Evolutionary conservation across 2,113 vertebrate species (phyloP).

Genomic region (Cacatua alba): DNA sequence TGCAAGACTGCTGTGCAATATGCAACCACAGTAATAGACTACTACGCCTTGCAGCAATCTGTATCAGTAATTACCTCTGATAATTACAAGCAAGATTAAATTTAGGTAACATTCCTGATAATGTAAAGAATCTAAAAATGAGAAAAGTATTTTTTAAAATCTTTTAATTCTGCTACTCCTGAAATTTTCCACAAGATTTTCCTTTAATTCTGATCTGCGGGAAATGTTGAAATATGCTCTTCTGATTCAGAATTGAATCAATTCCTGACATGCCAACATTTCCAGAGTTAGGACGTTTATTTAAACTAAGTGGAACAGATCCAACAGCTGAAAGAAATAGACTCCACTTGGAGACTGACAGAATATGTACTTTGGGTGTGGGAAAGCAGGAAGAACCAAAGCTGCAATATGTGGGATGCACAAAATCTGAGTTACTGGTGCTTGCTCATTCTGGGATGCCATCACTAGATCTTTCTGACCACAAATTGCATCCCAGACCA

Average conservation of each 20-base stretch:
- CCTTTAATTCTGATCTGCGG: background rate
- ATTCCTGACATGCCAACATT: background rate
- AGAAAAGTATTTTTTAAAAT: background rate
- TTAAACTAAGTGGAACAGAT: conserved; percentile 4
- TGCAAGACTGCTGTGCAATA: background rate
- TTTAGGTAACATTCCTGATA: background rate
- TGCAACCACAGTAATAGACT: background rate
- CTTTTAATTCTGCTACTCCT: background rate
- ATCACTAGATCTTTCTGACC: background rate
- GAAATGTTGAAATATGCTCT: background rate
- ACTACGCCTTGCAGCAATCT: background rate
- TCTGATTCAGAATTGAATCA: background rate
- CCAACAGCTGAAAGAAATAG: background rate
- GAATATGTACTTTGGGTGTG: background rate
- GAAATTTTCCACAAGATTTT: background rate
- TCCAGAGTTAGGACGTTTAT: background rate
- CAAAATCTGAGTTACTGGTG: background rate
- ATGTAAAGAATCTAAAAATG: background rate
- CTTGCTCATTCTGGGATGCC: background rate
- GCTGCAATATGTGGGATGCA: background rate
- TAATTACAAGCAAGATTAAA: conserved; percentile 1
- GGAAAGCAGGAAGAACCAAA: background rate
- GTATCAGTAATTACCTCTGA: background rate
- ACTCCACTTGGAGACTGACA: background rate
- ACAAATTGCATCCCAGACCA: background rate